Base-by-base conservation (phyloP, 2,888 invertebrate species). In the Rutpela maculata region DNA sequence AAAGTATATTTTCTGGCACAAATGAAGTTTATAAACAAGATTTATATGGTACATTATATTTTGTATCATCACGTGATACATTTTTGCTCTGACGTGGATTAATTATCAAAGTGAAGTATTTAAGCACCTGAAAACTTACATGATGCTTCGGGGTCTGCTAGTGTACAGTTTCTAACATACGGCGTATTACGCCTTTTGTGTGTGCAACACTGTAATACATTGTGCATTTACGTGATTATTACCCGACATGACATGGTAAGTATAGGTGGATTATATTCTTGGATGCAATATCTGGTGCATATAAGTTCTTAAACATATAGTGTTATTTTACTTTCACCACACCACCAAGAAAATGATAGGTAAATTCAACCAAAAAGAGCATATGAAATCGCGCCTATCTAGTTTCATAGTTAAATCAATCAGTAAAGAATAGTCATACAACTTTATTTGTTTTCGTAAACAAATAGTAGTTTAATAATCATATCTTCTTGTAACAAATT, bases 101-200 rank as follows among this genome's bases (percentile, higher is more conserved):
- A n/a, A n/a, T 50, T 50, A n/a, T n/a, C 50, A 50, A 50, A 50
- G 50, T 50, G n/a, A 50, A 50, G n/a, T n/a, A n/a, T 15, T 50
- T 50, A 50, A 50, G n/a, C n/a, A 50, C 7, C 50, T 50, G 50
- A 50, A 43, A 50, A 50, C 50, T 6, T n/a, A 6, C 50, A n/a
- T n/a, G 50, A 50, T 15, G 50, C 50, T n/a, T n/a, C 4, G 6
- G 12, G 15, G 15, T 43, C 11, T 43, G 12, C 11, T 38, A 38
- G 50, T 5, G 15, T 50, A 50, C 50, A 12, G 50, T 15, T 50
- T n/a, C n/a, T 0, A 15, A 15, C 50, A 50, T n/a, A 4, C 9
- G 3, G 50, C 12, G 4, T 50, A 50, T 50, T 50, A 50, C 50
- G 50, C 15, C 50, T 50, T 50, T 50, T 50, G n/a, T 50, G 15